These are phyloP conservation scores for Salvator merianae DNA, from an alignment of 2,113 vertebrate genomes.

Conservation along the genomic window DNA sequence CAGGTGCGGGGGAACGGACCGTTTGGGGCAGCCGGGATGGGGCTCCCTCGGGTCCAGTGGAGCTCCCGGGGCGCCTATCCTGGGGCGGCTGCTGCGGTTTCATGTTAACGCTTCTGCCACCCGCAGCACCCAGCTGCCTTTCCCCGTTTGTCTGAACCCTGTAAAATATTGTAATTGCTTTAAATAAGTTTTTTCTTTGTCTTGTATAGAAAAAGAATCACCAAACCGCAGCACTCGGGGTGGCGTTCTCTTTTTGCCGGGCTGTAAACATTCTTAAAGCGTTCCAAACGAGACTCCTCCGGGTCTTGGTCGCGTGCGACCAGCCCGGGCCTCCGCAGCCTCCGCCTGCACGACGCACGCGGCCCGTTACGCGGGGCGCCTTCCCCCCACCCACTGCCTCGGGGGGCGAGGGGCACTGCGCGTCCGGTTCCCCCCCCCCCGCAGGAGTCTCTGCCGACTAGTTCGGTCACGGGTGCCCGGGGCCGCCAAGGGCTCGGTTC, in stretches of 20 bases:
- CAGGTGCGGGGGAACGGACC: not conserved
- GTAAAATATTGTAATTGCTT: slow-evolving; percentile 30
- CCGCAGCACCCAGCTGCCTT: not conserved
- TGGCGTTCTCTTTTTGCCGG: not conserved
- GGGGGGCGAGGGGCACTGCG: too few relatives aligned
- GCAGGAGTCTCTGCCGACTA: too few relatives aligned
- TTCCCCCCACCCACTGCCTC: too few relatives aligned
- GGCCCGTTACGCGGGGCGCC: too few relatives aligned
- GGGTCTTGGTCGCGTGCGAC: not conserved
- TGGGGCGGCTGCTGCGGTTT: not conserved
- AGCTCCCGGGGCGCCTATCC: not conserved
- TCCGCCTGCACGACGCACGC: too few relatives aligned
- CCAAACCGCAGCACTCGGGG: not conserved
- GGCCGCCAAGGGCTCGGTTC: too few relatives aligned
- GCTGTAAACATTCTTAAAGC: not conserved
- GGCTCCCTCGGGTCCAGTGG: not conserved
- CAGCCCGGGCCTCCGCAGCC: too few relatives aligned
- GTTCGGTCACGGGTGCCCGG: too few relatives aligned
- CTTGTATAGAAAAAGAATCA: slow-evolving; percentile 24
- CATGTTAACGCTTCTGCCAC: not conserved
- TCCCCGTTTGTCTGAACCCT: not conserved
- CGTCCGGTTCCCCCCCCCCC: too few relatives aligned
- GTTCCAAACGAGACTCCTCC: not conserved
- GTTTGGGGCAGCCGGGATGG: not conserved
- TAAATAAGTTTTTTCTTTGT: not conserved